phyloP scores from a whole-genome alignment of 2,797 vertebrate species.

The Austrolebias charrua region DNA sequence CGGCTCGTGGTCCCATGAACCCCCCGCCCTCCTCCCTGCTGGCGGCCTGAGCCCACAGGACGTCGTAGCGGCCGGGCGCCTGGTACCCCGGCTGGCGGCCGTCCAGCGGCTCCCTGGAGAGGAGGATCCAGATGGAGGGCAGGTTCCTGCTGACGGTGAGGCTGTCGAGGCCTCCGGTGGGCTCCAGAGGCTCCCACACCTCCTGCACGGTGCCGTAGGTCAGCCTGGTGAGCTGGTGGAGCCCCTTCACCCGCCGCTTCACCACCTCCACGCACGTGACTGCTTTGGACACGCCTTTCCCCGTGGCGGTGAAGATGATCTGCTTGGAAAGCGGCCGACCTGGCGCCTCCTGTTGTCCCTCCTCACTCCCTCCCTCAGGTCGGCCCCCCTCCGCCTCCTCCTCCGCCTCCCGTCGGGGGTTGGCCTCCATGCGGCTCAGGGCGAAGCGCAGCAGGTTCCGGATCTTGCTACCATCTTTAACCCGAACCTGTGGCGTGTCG shows the following conservation, averaged over 20 bases:
- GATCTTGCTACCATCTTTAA: conserved; percentile 94
- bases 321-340: conserved; percentile 63
- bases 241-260: conserved; percentile 84
- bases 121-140: conserved; percentile 88
- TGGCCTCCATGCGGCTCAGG: conserved; percentile 86
- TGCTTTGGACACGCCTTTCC: conserved; percentile 87
- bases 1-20: conserved; percentile 54
- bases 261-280: conserved; percentile 93
- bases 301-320: conserved; percentile 87
- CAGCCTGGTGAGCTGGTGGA: conserved; percentile 90
- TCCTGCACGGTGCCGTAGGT: conserved; percentile 83
- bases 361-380: neutral
- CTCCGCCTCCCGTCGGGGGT: neutral
- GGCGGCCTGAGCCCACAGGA: conserved; percentile 79
- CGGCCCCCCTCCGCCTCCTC: neutral
- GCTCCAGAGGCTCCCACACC: conserved; percentile 90
- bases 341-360: neutral
- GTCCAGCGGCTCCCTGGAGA: conserved; percentile 86
- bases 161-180: conserved; percentile 85
- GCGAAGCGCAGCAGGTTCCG: conserved; percentile 92
- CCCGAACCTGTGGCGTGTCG: conserved; percentile 87
- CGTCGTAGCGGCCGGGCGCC: conserved; percentile 83
- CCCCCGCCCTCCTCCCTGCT: conserved; percentile 68
- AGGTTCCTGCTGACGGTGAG: conserved; percentile 89
- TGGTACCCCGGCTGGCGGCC: conserved; percentile 85